Evolutionary conservation across 2,113 vertebrate genomes (phyloP).

Genomic region (Ictalurus punctatus): DNA sequence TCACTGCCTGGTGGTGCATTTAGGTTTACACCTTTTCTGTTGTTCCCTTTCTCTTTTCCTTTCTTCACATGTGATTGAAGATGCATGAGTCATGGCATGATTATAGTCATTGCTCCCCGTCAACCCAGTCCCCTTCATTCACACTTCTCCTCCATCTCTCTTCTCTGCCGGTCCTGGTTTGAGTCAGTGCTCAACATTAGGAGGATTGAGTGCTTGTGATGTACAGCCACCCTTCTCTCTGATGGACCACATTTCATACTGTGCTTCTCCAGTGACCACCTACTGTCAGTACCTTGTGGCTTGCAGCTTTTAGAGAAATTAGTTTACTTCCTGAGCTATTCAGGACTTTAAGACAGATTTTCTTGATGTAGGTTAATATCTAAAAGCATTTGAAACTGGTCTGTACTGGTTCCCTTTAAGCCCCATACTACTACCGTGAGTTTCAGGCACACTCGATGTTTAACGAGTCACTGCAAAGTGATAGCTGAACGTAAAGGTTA

Average conservation of each 20-base stretch:
- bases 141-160: conserved; percentile 38
- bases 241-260: neutral
- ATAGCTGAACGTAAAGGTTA: neutral
- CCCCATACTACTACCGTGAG: neutral
- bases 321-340: neutral
- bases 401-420: neutral
- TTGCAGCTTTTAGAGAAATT: neutral
- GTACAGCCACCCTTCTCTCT: neutral
- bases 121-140: conserved; percentile 43
- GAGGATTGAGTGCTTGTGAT: conserved; percentile 4
- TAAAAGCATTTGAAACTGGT: neutral
- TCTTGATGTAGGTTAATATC: neutral
- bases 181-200: conserved; percentile 48
- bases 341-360: neutral
- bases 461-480: neutral
- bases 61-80: conserved; percentile 42
- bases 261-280: neutral
- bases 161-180: conserved; percentile 53
- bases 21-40: conserved; percentile 1
- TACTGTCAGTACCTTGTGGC: neutral
- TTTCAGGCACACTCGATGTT: neutral
- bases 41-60: neutral
- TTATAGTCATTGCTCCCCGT: conserved; percentile 44
- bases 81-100: conserved; percentile 67
- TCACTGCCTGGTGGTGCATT: neutral